Evolutionary conservation across 2,797 vertebrate species (phyloP), one percentile per base, ranked within the genome.

Genomic region (Pangasius djambal): DNA sequence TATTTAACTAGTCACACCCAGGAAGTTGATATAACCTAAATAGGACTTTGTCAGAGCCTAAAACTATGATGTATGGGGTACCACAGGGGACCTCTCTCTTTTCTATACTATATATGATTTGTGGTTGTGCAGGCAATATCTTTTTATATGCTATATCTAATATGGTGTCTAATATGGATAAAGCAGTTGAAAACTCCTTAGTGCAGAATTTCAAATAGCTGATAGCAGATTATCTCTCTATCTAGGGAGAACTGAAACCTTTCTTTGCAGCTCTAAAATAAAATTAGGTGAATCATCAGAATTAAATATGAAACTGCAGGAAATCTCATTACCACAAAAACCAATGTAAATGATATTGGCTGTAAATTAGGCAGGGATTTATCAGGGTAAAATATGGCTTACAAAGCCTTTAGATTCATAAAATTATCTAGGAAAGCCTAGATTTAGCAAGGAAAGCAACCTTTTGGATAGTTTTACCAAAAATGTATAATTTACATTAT

Each of bases 1-100:
- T 83, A 83, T 63, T 63, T 28, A 63, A 25, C 22, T 83, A 83
- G 63, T 44, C 22, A 83, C 34, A 59, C 79, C 79, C 79, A 82
- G 55, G 34, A 61, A 34, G 55, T 13, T 59, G 31, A 34, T 59
- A 12, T 59, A 61, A 40, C 57, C 79, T 40, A 59, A 82, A 61
- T 40, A 48, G 40, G 25, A 65, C 6, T 63, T 65, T 65, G 59
- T 83, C 10, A 83, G 25, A 83, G 37, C 1, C 34, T 83, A n/a
- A 83, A 63, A 65, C 48, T 1, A 40, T 83, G 25, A 83, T 5
- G 25, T 65, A 4, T 25, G 20, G 20, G 31, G 2, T 20, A 44
- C 59, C 37, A 28, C 81, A 28, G 13, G 37, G 25, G 79, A 61
- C 20, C 78, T 57, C 6, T 37, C 31, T 57, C 78, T 22, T 82